phyloP scores from a whole-genome alignment of 2,797 vertebrate genomes.

The Anas bahamensis region DNA sequence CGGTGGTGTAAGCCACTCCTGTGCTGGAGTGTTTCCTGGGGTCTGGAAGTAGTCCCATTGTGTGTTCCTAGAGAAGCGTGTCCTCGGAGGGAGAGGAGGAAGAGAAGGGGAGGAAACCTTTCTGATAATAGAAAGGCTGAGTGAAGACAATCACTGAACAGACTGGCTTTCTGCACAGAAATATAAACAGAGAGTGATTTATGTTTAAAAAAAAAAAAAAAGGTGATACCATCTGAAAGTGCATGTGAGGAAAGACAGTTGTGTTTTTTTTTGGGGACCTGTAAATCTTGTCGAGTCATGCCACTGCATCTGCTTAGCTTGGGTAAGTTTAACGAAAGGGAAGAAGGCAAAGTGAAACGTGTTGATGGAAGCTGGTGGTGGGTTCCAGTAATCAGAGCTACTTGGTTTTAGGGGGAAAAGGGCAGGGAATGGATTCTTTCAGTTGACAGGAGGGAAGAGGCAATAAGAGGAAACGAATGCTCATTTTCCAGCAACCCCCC shows the following conservation, averaged over 20 bases:
- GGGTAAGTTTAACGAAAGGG: background rate
- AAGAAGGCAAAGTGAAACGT: background rate
- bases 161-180: background rate
- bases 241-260: background rate
- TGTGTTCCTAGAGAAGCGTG: background rate
- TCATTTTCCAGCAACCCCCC: background rate
- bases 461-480: rapidly evolving
- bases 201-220: background rate
- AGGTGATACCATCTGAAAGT: background rate
- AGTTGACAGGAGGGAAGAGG: background rate
- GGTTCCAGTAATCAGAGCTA: background rate
- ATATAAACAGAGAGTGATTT: background rate
- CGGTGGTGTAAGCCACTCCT: background rate
- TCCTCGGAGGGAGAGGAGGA: background rate
- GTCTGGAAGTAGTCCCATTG: background rate
- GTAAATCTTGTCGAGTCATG: background rate
- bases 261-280: background rate
- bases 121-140: background rate
- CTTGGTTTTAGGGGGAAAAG: background rate
- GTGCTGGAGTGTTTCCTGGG: background rate
- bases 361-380: background rate
- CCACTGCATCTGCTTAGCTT: background rate
- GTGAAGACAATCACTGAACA: background rate
- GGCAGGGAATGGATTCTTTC: background rate
- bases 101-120: background rate